Evolutionary conservation across 2,797 vertebrate genomes (phyloP).

Genomic region (Alauda arvensis): DNA sequence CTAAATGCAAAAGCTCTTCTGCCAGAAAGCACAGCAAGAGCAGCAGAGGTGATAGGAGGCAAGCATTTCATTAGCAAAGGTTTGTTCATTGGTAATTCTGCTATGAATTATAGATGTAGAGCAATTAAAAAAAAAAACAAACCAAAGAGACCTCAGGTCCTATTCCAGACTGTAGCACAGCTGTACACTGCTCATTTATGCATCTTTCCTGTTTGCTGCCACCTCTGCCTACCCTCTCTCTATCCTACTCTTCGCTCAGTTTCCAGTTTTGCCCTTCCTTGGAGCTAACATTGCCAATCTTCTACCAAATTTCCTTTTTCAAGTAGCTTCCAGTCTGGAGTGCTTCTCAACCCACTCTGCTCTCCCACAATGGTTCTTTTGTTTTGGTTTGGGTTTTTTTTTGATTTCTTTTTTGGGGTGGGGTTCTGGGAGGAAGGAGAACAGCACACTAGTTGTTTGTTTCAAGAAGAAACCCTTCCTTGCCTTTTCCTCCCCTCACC

Average conservation of each 20-base stretch:
- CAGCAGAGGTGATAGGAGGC: neutral
- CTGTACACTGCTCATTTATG: neutral
- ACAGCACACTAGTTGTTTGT: neutral
- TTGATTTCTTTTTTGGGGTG: accelerated
- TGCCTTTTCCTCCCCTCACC: neutral
- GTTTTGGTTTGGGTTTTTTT: neutral
- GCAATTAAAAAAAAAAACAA: neutral
- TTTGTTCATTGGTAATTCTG: neutral
- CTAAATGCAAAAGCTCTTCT: neutral
- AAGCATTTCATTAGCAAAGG: neutral
- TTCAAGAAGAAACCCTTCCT: neutral
- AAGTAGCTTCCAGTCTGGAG: neutral
- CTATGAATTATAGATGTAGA: neutral
- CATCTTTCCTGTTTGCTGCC: neutral
- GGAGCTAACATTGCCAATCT: neutral
- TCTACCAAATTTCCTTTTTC: neutral
- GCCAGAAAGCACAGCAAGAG: neutral
- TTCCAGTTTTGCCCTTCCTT: neutral
- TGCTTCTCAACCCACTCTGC: neutral
- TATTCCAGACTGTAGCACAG: neutral
- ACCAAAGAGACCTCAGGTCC: neutral
- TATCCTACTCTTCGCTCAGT: neutral
- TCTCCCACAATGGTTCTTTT: neutral
- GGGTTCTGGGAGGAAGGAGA: neutral
- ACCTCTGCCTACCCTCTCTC: neutral